Evolutionary conservation across 2,888 invertebrate species (phyloP).

Genomic region (Pterobdella sp.): DNA sequence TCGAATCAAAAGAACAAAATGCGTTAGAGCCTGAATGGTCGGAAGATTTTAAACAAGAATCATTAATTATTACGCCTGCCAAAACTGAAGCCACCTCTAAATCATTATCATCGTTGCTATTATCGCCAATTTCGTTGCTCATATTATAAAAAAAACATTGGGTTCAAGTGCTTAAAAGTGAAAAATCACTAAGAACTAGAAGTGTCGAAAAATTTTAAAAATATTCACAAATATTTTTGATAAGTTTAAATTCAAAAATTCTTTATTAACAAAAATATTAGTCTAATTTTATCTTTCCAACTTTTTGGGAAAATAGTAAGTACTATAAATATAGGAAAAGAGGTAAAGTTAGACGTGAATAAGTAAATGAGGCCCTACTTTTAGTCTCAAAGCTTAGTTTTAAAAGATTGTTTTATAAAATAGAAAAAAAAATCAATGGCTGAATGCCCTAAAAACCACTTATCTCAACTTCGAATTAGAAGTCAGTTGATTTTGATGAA

Average conservation of each 20-base stretch:
- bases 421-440: neutral
- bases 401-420: neutral
- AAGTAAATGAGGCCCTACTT: neutral
- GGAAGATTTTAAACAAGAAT: neutral
- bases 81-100: slow-evolving; percentile 23
- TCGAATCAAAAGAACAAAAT: neutral
- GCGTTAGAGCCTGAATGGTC: slow-evolving; percentile 9
- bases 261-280: neutral
- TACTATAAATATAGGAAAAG: neutral
- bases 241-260: slow-evolving; percentile 2
- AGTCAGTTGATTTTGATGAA: slow-evolving; percentile 30
- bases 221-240: neutral
- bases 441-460: slow-evolving; percentile 28
- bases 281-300: neutral
- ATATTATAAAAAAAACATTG: neutral
- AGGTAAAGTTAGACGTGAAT: neutral
- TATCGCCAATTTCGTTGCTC: slow-evolving; percentile 14
- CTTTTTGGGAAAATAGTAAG: neutral
- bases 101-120: slow-evolving; percentile 28
- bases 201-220: neutral
- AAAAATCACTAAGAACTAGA: neutral
- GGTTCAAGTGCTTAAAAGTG: neutral
- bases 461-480: slow-evolving; percentile 36
- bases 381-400: neutral
- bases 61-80: slow-evolving; percentile 11